Evolutionary conservation across 2,113 vertebrate genomes (phyloP), one percentile per base, ranked within the genome.

Genomic region (Natator depressus): DNA sequence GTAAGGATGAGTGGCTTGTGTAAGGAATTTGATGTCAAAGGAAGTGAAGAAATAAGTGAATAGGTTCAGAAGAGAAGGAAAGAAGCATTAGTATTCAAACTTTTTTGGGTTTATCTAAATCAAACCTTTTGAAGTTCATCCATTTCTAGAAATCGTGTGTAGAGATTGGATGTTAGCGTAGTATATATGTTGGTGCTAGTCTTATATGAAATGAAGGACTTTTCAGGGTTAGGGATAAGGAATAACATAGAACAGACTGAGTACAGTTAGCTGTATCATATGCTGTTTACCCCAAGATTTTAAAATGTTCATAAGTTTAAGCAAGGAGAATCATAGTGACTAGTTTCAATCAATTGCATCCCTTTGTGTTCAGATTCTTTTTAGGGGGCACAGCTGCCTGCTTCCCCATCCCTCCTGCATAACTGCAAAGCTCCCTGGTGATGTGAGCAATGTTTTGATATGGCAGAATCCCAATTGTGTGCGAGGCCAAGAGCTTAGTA

Each of bases 291-390:
- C 87, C 29, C n/a, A 90, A 89, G 46, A 82, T 80, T 93, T 54
- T 72, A 1, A 90, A 90, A 82, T 88, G 8, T 91, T 94, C 93
- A 69, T 72, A 86, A 79, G 5, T 93, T 89, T 89, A 81, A 93
- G 91, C 95, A 29, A 88, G 27, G 90, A 91, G 12, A 82, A 29
- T 19, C 82, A 92, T 91, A 88, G 17, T 88, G 51, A 72, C 29
- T 86, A 82, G 47, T 94, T 96, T 84, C 91, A 88, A 53, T 93
- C 85, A 89, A 95, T 89, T 92, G 55, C 25, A 91, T 35, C 5
- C 31, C 38, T 92, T 85, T 94, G 78, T 46, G 93, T 82, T 94
- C 59, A 84, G 50, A 88, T n/a, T 4, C 5, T 89, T 94, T 93
- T 80, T 72, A 89, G 49, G 22, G 22, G 72, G 6, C 54, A 90